phyloP scores from a whole-genome alignment of 2,797 vertebrate species.

The Myiothlypis coronata region DNA sequence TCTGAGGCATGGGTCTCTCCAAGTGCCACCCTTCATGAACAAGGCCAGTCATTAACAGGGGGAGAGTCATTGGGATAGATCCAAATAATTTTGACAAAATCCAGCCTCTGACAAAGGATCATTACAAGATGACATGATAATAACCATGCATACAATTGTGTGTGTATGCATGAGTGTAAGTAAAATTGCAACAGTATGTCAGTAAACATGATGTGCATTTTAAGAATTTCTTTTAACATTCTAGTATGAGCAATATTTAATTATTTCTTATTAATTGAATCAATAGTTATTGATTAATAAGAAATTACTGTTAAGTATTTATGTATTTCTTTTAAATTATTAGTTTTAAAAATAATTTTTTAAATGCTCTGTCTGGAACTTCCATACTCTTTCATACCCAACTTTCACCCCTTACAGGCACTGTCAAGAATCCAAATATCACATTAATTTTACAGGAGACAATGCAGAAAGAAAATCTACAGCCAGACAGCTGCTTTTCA shows the following conservation, averaged over 20 bases:
- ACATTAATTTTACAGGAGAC: background rate
- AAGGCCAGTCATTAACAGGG: background rate
- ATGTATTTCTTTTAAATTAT: background rate
- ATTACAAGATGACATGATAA: background rate
- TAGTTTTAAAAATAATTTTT: fast-evolving
- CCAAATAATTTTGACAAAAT: background rate
- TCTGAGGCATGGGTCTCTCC: background rate
- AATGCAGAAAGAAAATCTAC: background rate
- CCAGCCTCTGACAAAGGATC: background rate
- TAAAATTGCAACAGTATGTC: background rate
- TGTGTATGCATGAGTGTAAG: no score
- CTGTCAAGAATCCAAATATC: background rate
- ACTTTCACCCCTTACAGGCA: background rate
- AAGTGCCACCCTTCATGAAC: fast-evolving
- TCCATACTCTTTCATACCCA: background rate
- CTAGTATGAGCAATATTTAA: background rate
- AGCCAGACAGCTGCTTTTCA: background rate
- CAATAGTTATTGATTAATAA: background rate
- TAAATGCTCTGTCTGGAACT: background rate
- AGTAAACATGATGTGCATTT: background rate
- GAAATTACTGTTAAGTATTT: background rate
- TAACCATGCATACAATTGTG: background rate
- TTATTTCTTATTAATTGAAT: background rate
- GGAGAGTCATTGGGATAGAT: fast-evolving
- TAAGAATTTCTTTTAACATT: background rate